These are phyloP conservation scores for Chrysochloris asiatica DNA, from an alignment of 2,113 vertebrate species.

Conservation along the genomic window DNA sequence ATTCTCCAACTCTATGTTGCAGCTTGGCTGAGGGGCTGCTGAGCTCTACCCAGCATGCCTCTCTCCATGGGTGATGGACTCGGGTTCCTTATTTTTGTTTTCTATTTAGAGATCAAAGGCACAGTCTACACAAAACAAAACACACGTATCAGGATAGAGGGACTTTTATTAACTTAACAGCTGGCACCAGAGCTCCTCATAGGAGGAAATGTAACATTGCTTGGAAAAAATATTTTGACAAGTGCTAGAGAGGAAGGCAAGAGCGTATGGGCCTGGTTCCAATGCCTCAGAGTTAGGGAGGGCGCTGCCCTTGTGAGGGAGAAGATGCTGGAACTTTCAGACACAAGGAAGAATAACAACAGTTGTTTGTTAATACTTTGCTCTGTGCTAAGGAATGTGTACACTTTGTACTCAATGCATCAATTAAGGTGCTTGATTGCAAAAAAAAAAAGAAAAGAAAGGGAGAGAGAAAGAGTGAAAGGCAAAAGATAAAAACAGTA, in stretches of 20 bases:
- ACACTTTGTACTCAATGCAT: not conserved
- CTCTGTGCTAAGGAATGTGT: not conserved
- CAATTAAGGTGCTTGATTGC: not conserved
- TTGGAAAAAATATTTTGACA: slow-evolving; percentile 69
- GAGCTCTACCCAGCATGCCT: not conserved
- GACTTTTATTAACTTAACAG: slow-evolving; percentile 26
- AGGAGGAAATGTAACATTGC: not conserved
- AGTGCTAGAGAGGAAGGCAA: slow-evolving; percentile 38
- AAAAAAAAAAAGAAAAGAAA: not conserved
- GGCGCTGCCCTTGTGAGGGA: accelerated
- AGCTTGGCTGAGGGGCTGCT: not conserved
- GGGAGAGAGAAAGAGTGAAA: no score
- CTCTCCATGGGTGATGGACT: slow-evolving; percentile 28
- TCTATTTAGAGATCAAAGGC: slow-evolving; percentile 79
- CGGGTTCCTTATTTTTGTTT: slow-evolving; percentile 63
- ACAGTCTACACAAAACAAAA: slow-evolving; percentile 52
- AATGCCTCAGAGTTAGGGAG: not conserved
- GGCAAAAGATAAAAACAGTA: no score
- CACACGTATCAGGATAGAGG: slow-evolving; percentile 47
- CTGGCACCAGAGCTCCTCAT: not conserved
- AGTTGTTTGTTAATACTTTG: not conserved
- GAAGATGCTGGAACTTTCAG: not conserved
- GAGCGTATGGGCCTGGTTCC: not conserved
- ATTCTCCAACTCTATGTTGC: not conserved
- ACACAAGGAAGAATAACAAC: accelerated